These are phyloP conservation scores for Parazoanthus darwini DNA, from an alignment of 92 coral and sea anemone genomes.

Conservation along the genomic window DNA sequence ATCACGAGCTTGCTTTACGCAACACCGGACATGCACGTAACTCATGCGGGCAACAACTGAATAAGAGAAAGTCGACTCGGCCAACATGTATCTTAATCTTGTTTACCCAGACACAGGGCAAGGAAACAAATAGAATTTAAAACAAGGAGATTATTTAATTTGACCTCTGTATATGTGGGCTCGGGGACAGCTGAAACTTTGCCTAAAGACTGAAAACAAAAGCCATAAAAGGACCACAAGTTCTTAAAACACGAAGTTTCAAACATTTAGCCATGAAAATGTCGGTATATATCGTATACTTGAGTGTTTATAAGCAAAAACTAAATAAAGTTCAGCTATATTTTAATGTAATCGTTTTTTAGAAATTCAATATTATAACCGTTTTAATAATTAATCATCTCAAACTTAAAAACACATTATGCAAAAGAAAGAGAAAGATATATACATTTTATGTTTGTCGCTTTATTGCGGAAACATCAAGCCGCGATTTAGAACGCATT, in stretches of 20 bases:
- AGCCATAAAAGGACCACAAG: too few relatives aligned
- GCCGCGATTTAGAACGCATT: neutral
- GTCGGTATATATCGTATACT: neutral
- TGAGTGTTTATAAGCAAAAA: neutral
- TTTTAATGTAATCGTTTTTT: neutral
- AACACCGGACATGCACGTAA: neutral
- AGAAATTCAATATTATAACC: neutral
- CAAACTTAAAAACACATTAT: neutral
- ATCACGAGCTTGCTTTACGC: neutral
- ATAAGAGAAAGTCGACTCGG: neutral
- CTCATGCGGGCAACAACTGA: too few relatives aligned
- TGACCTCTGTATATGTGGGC: neutral
- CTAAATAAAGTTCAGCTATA: neutral
- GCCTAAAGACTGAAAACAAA: neutral
- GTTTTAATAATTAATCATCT: too few relatives aligned
- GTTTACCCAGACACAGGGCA: neutral
- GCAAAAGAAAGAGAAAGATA: neutral
- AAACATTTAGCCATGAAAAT: neutral
- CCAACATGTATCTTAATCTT: too few relatives aligned
- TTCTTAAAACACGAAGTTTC: neutral
- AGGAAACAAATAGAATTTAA: neutral
- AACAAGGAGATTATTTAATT: neutral
- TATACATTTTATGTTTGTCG: neutral
- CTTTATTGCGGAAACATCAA: neutral
- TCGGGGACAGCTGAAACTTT: neutral